Percentiles rank a stretch among this genome's conserved stretches.
These are phyloP conservation scores for Dufourea novaeangliae DNA, from an alignment of 1,140 invertebrate species.

Conservation along the genomic window DNA sequence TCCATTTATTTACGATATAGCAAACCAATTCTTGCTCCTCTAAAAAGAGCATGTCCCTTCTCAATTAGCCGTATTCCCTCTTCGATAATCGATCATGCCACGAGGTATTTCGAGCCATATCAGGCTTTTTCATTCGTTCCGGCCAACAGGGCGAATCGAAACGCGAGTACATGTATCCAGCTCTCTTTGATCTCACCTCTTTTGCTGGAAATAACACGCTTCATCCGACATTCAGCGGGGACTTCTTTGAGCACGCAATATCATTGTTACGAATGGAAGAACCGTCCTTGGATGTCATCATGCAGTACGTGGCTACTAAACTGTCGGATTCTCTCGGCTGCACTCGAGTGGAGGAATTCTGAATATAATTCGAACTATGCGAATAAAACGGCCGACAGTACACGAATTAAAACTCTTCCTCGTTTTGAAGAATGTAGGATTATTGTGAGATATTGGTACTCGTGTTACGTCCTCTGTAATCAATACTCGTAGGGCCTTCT, in stretches of 20 bases:
- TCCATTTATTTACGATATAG: neutral
- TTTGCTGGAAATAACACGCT: too few species aligned
- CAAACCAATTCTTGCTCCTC: too few species aligned
- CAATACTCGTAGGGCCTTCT: too few species aligned
- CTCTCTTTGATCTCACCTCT: constrained; percentile 13
- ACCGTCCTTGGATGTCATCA: neutral
- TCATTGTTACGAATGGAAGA: constrained; percentile 3
- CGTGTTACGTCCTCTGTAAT: too few species aligned
- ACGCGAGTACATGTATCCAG: neutral
- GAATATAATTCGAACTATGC: too few species aligned
- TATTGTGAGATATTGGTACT: too few species aligned
- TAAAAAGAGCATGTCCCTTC: constrained; percentile 8
- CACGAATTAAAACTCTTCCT: too few species aligned
- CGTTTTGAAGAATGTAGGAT: too few species aligned
- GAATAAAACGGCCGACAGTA: too few species aligned
- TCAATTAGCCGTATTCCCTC: constrained; percentile 10
- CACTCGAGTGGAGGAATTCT: neutral
- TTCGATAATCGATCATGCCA: constrained; percentile 11
- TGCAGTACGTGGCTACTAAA: neutral
- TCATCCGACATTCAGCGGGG: neutral
- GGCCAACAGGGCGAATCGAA: constrained; percentile 10
- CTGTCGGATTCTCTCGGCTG: neutral
- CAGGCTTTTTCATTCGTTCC: neutral
- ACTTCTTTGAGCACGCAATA: constrained; percentile 8
- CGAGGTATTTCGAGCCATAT: neutral